Percentiles rank a stretch among this genome's conserved stretches.
phyloP scores from a whole-genome alignment of 35 echinoderm and acorn worm species.

The Ophiothrix spiculata region DNA sequence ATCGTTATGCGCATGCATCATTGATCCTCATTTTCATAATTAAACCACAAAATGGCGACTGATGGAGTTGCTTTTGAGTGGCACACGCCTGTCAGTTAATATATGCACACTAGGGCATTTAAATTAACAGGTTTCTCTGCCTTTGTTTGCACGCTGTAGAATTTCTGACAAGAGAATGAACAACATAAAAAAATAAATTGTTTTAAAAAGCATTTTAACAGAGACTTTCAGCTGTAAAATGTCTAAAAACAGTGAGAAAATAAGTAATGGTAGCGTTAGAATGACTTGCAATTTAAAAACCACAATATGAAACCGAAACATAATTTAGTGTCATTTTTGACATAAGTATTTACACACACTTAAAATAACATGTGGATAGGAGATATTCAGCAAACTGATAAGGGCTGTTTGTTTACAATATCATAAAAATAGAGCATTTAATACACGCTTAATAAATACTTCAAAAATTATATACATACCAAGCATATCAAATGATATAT shows the following conservation, averaged over 20 bases:
- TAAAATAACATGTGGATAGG: not conserved
- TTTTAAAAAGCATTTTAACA: not conserved
- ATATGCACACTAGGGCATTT: constrained; percentile 5
- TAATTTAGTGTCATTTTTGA: too few species aligned
- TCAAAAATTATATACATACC: constrained; percentile 1
- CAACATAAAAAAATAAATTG: not conserved
- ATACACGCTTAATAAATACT: not conserved
- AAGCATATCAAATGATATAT: not conserved
- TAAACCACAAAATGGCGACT: constrained; percentile 4
- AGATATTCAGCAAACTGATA: not conserved
- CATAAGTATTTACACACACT: too few species aligned
- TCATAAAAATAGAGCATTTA: not conserved
- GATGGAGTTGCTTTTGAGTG: not conserved
- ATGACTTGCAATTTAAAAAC: too few species aligned
- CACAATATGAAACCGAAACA: too few species aligned
- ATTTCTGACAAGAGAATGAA: not conserved
- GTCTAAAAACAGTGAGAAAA: too few species aligned
- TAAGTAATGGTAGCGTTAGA: too few species aligned
- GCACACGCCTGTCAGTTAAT: not conserved
- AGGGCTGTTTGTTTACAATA: not conserved
- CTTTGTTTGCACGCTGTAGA: not conserved
- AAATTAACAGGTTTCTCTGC: not conserved
- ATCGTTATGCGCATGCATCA: not conserved
- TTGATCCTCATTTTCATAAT: constrained; percentile 1
- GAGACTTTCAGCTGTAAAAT: too few species aligned